A percentile compares a stretch with the other conserved stretches of the same genome.
These are phyloP conservation scores for Mormyrus lacerda DNA, from an alignment of 2,113 vertebrate genomes.

Conservation along the genomic window DNA sequence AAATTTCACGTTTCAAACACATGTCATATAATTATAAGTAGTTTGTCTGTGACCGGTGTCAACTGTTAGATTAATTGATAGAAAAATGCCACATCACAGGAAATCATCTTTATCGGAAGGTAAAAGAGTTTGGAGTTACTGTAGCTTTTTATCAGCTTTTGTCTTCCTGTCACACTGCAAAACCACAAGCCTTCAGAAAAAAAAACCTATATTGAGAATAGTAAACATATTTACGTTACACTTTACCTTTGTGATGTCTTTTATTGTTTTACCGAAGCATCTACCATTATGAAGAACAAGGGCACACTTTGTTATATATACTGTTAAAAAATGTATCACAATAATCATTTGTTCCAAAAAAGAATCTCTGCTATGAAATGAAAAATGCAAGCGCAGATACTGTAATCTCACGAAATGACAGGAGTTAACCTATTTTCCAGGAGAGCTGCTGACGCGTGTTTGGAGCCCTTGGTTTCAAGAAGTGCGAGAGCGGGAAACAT, in stretches of 20 bases:
- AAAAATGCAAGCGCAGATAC: neutral
- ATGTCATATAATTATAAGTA: neutral
- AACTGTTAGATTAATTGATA: conserved; percentile 32
- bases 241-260: neutral
- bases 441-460: neutral
- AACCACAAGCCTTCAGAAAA: neutral
- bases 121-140: conserved; percentile 16
- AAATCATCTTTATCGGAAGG: conserved; percentile 9
- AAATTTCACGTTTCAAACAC: neutral
- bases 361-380: neutral
- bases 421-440: neutral
- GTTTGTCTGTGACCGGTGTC: neutral
- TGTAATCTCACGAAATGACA: neutral
- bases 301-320: neutral
- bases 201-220: neutral
- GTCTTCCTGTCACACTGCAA: neutral
- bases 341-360: neutral
- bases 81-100: conserved; percentile 45
- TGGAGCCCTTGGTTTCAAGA: neutral
- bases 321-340: neutral
- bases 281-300: neutral
- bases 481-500: neutral
- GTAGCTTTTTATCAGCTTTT: neutral
- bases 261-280: neutral
- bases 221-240: neutral